Evolutionary conservation across 2,113 vertebrate genomes (phyloP), one percentile per base, ranked within the genome.

Genomic region (Ictalurus punctatus): DNA sequence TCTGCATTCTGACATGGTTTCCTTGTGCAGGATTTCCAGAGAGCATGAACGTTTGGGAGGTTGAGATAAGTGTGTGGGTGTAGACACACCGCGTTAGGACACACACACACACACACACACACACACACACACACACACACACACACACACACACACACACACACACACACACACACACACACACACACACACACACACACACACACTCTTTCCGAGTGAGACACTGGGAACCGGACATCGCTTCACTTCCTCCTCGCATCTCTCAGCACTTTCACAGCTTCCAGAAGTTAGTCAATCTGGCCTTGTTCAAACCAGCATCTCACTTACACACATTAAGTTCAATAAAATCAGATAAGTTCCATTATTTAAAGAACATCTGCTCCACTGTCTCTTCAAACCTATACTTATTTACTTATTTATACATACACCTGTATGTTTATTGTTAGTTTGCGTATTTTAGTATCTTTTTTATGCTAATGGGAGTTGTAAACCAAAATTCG

Each of bases 241-340:
- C 19, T 85, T 82, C 54, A 82, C 87, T 84, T 86, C 89, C 89
- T 86, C 88, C 67, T 83, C 56, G 56, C 65, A 63, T 69, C 80
- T 63, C 83, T 48, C 59, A 82, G 52, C 58, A 52, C 48, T 80
- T 52, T 85, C 14, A 85, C 56, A 74, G 67, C 76, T 54, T 69
- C 59, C 37, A 71, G 54, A 21, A 14, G 48, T 83, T 79, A 27
- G 54, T 81, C 16, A 21, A 30, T 81, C 79, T 81, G 74, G 27
- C 27, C 25, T 52, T n/a, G 44, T 54, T 30, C 14, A n/a, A 6
- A 54, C 5, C 44, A 54, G 44, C 78, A 34, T 81, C n/a, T 1
- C n/a, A 9, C 54, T 58, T 30, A 54, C 27, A 79, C 48, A 34
- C 27, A 27, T n/a, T n/a, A 13, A 79, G 76, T 54, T 79, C 1